phyloP scores from a whole-genome alignment of 1,140 invertebrate genomes.

The Cherax destructor region DNA sequence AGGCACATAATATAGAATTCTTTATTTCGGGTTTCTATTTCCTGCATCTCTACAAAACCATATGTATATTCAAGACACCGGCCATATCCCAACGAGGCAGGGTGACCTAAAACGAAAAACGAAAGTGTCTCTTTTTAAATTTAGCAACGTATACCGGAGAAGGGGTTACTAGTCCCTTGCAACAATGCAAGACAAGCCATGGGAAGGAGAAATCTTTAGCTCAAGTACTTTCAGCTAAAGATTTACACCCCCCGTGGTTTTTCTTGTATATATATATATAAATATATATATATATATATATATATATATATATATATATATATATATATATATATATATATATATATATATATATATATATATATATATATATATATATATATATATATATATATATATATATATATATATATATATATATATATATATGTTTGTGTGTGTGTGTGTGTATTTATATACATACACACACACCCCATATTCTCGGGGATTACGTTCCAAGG shows the following conservation, averaged over 20 bases:
- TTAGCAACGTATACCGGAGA: too few species aligned
- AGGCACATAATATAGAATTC: background rate
- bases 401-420: constrained; percentile 32
- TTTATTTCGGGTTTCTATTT: background rate
- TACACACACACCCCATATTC: constrained; percentile 8
- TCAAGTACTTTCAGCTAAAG: too few species aligned
- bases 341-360: constrained; percentile 37
- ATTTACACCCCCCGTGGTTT: too few species aligned
- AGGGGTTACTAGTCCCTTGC: background rate
- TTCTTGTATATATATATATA: constrained; percentile 13
- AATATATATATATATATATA: constrained; percentile 36
- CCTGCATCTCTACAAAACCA: background rate
- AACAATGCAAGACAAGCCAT: background rate
- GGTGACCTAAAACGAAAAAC: too few species aligned
- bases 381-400: constrained; percentile 35
- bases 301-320: constrained; percentile 32
- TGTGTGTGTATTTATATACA: constrained; percentile 24
- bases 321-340: constrained; percentile 40
- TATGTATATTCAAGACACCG: background rate
- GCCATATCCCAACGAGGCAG: background rate
- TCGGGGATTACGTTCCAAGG: too few species aligned
- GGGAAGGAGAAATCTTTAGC: too few species aligned
- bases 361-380: constrained; percentile 24
- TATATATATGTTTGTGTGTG: too few species aligned
- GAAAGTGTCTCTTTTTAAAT: too few species aligned